Evolutionary conservation across 2,888 invertebrate species (phyloP), one percentile per base, ranked within the genome.

Genomic region (Hedya salicella): DNA sequence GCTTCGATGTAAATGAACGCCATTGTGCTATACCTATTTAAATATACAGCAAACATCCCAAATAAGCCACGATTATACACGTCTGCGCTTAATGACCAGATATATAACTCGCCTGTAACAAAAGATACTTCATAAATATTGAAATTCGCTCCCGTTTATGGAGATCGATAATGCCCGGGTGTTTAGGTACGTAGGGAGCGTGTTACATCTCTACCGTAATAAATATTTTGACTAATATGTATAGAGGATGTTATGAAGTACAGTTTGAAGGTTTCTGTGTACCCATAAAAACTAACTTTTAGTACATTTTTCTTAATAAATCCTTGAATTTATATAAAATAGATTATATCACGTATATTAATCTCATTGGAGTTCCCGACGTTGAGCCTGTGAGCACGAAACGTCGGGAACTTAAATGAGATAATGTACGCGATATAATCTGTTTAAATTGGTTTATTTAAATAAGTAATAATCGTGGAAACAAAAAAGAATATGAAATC

Each of bases 111-210:
- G 16, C 17, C 5, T 56, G 65, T 65, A 65, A 66, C 66, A 66
- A 66, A 61, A 66, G 66, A 66, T 61, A 54, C 66, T 66, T 66
- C 66, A 66, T 66, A 66, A 66, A 66, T 66, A 66, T 66, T 66
- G 66, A 66, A 66, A 66, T 66, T 49, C 21, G 46, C 21, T 46
- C 53, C 32, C 54, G 32, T 52, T 60, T 48, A 53, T 17, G 16
- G 21, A 11, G 66, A 66, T 66, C 66, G 54, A 66, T 66, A 66
- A 65, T 46, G 39, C 59, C 65, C 59, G 65, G 59, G 65, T 52
- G 63, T 25, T 57, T 19, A 32, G 49, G 60, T 56, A 32, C 49
- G 25, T 14, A 8, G 44, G 39, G 59, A 25, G 16, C 17, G 40
- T 49, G 50, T 42, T 56, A 44, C 56, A 56, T 17, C 42, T 5